These are phyloP conservation scores for Taxidea taxus DNA, from an alignment of 2,113 vertebrate species.

Conservation along the genomic window DNA sequence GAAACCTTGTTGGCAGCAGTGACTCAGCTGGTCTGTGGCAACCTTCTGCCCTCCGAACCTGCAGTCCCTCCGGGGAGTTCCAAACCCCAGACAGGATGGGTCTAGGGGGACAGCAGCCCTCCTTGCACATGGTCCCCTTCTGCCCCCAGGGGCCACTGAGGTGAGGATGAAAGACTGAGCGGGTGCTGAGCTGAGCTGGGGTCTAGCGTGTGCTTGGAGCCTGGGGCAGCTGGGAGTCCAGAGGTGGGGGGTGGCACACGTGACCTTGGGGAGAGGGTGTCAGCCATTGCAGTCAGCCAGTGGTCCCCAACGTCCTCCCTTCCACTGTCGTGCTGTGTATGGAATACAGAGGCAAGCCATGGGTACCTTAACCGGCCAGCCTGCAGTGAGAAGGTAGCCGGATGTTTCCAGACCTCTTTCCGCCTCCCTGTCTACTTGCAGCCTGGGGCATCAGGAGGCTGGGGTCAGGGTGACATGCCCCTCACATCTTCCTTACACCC, in stretches of 20 bases:
- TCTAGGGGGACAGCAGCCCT: neutral
- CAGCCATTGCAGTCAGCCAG: neutral
- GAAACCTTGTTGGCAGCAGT: constrained; percentile 54
- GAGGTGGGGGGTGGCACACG: neutral
- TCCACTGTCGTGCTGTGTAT: accelerated
- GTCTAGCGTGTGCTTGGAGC: accelerated
- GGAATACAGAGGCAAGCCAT: neutral
- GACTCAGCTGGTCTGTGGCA: constrained; percentile 51
- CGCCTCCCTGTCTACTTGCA: neutral
- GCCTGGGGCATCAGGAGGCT: neutral
- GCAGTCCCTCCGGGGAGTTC: neutral
- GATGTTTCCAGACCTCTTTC: neutral
- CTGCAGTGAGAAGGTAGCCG: neutral
- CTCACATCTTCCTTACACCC: neutral
- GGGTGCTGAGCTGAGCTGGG: neutral
- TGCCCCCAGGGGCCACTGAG: accelerated
- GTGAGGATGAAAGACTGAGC: accelerated
- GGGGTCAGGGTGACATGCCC: accelerated
- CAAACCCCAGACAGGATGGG: neutral
- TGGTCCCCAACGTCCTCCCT: too few relatives aligned
- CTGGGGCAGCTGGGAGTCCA: neutral
- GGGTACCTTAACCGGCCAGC: neutral
- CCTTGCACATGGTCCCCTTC: neutral
- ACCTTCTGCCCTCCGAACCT: constrained; percentile 26
- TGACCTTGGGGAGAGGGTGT: neutral